Base-by-base conservation (phyloP, 2,888 invertebrate genomes). In the Thysanoteuthis rhombus region DNA sequence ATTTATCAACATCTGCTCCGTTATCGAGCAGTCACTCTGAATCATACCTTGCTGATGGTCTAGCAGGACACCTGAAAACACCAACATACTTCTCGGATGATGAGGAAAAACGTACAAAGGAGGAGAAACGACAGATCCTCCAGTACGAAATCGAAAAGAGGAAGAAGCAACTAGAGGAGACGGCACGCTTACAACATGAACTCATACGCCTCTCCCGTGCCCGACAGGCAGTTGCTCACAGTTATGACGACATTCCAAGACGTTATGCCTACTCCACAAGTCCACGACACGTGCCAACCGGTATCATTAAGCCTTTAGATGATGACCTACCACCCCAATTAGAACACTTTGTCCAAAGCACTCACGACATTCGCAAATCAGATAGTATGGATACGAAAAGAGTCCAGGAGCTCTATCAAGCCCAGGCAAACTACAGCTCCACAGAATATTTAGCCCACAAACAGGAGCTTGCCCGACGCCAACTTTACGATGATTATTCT, bases 111-210 rank as follows among this genome's bases (percentile, higher is more conserved):
- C 95, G 97, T 94, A 97, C 97, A 39, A 96, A 98, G 90, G 98
- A 98, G 95, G 97, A 97, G 95, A 97, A 98, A 95, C 97, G 98
- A 96, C 97, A 97, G 89, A 97, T 97, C 95, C 97, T 98, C 94
- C 97, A 98, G 95, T 97, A 97, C 91, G 98, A 98, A 96, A 98
- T 98, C 94, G 98, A 98, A 28, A 97, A 97, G 93, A 97, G 98
- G n/a, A 97, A 98, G 92, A 97, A 97, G 95, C 97, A 98, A 95
- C 97, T 98, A 94, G 98, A 98, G 95, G 97, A 98, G 95, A 97
- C 97, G 94, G 97, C 97, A n/a, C 97, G 97, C 22, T 96, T 97
- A 75, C 95, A 95, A 94, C 97, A 97, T 95, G 97, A 98, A 95
- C 96, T 97, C 38, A 96, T 97, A 92, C 97, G 97, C 94, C 94